Evolutionary conservation across 2,888 invertebrate species (phyloP), one percentile per base, ranked within the genome.

Genomic region (Himalopsyche kuldschensis): DNA sequence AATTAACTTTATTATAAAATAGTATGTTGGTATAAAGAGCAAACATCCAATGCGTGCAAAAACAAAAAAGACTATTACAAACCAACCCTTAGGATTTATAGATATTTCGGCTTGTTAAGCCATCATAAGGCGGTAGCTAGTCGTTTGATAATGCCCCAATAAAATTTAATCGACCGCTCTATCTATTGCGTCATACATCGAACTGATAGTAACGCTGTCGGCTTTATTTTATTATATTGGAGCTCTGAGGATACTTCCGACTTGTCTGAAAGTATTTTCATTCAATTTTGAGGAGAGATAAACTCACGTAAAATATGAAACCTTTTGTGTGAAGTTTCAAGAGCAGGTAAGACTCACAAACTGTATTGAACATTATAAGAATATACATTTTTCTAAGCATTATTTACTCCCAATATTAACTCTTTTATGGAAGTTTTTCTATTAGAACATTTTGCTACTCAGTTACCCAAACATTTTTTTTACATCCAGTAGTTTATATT

Each of bases 171-270:
- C 69, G 69, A 69, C 69, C 69, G 69, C 69, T 69, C 20, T 69
- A 69, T 69, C 69, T 69, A 69, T 69, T 27, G 30, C 69, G 27
- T 69, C 27, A 69, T 69, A 69, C 27, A 69, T 24, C 30, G 1
- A 30, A 4, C 69, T 30, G 69, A 69, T 69, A 15, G 69, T 69
- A 69, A 69, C 30, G 27, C 69, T 69, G 69, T 15, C 69, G 69
- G 69, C 69, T 69, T 69, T 69, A 69, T 69, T 69, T 69, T 69
- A 69, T 69, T 69, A 69, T 69, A 69, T 69, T 69, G 69, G 69
- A 27, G 11, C 69, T 69, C 27, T 69, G 69, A 69, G 69, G 27
- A 27, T 27, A 69, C 27, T 69, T 69, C 69, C 69, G 69, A 69
- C 69, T 0, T 69, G 69, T 30, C 69, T 69, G 69, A 30, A 69